A percentile compares a stretch with the other conserved stretches of the same genome.
Conservation (phyloP, 2,888 invertebrate species). For the Steinernema scapterisci region DNA sequence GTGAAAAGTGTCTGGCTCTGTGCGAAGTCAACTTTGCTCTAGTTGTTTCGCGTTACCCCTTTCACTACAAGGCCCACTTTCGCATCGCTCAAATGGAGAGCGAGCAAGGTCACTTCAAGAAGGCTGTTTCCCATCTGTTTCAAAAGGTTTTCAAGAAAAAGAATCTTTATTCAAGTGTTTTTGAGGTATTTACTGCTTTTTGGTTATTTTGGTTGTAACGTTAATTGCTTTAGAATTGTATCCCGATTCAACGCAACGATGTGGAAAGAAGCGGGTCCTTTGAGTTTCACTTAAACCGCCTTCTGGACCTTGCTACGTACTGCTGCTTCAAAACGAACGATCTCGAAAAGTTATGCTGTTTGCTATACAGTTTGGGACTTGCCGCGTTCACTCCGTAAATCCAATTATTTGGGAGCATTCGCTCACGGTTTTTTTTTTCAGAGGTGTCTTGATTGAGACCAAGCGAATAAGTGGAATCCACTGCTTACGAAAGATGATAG, state of each 20-base stretch:
- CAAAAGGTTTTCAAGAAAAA: constrained; percentile 30
- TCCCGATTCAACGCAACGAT: constrained; percentile 2
- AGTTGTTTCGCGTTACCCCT: constrained; percentile 35
- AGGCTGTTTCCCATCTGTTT: constrained; percentile 24
- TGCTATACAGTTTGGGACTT: constrained; percentile 11
- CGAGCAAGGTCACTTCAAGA: constrained; percentile 3
- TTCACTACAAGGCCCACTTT: constrained; percentile 39
- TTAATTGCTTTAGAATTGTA: background rate
- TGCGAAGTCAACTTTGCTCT: constrained; percentile 29
- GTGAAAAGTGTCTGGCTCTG: constrained; percentile 15
- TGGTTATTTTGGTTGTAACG: background rate
- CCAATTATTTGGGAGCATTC: background rate
- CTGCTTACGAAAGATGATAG: background rate
- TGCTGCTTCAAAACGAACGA: constrained; percentile 25
- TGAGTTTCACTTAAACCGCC: constrained; percentile 14
- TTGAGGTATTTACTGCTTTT: constrained; percentile 22
- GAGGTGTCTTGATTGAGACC: background rate
- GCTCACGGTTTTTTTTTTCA: background rate
- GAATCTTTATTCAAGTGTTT: constrained; percentile 10
- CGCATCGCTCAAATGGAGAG: constrained; percentile 35
- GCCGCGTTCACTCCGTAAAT: background rate
- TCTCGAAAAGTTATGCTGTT: background rate
- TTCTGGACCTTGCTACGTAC: background rate
- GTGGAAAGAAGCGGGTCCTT: constrained; percentile 10
- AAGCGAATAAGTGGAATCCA: background rate